Conservation (phyloP, 1,140 invertebrate species). For the Trachelipus rathkii region DNA sequence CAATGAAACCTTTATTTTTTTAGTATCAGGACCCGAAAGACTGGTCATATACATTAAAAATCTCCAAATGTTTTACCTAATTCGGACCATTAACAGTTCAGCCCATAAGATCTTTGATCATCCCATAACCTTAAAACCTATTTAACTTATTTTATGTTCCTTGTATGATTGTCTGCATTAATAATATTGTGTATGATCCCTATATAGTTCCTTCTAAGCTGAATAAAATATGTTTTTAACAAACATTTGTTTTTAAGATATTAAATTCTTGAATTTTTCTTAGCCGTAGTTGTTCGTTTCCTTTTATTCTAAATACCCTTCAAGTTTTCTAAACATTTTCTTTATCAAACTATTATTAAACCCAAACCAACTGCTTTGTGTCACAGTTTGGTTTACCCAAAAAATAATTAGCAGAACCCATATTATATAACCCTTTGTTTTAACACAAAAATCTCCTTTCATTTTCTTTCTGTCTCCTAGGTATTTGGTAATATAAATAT, state of each 20-base stretch:
- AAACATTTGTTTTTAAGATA: no score
- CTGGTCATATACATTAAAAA: slow-evolving; percentile 3
- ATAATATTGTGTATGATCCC: neutral
- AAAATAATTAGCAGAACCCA: neutral
- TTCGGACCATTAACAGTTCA: no score
- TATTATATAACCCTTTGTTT: neutral
- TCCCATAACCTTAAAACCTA: no score
- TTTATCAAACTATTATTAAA: neutral
- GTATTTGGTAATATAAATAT: slow-evolving; percentile 98
- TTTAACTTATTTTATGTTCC: neutral
- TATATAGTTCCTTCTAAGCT: neutral
- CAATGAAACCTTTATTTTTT: neutral
- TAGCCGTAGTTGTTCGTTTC: neutral
- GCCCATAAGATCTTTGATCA: no score
- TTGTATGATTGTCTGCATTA: slow-evolving; percentile 2
- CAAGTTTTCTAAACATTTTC: neutral
- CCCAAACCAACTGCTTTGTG: neutral
- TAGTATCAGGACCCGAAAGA: slow-evolving; percentile 2
- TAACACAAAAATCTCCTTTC: slow-evolving; percentile 20
- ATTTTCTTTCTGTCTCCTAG: slow-evolving; percentile 56
- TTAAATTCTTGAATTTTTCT: neutral
- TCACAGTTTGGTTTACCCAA: neutral
- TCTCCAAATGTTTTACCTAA: no score
- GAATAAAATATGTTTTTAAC: no score
- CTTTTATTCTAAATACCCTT: neutral